Percentiles rank a stretch among this genome's conserved stretches.
Evolutionary conservation across 2,113 vertebrate genomes (phyloP).

Genomic region (Daubentonia madagascariensis): DNA sequence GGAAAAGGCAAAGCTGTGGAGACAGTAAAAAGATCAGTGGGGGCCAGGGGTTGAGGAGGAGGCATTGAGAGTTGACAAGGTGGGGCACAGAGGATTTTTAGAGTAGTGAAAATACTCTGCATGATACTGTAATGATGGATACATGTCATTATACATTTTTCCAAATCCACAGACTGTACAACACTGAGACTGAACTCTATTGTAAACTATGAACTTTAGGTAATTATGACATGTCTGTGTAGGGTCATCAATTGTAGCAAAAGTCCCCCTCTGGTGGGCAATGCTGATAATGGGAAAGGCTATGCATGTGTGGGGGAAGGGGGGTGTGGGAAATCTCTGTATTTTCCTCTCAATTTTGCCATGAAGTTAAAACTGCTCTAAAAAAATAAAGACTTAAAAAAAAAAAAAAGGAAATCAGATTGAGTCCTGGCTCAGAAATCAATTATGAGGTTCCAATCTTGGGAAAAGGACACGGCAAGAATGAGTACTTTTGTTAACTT

Average conservation of each 20-base stretch:
- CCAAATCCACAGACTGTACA: not conserved
- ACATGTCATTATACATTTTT: not conserved
- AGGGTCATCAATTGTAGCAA: not conserved
- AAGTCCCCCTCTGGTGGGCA: too few species aligned
- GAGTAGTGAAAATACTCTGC: not conserved
- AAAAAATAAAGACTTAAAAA: not conserved
- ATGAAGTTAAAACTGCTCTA: not conserved
- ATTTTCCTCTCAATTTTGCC: not conserved
- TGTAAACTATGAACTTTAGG: not conserved
- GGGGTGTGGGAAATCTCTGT: not conserved
- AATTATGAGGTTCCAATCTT: not conserved
- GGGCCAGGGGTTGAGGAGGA: not conserved
- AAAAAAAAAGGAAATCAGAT: not conserved
- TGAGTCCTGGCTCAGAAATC: not conserved
- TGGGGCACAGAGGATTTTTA: not conserved
- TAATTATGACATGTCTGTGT: not conserved
- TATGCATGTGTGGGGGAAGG: accelerated
- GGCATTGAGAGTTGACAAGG: too few species aligned
- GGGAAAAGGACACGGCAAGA: not conserved
- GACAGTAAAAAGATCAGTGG: not conserved
- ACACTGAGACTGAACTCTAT: not conserved
- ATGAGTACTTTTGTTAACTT: not conserved
- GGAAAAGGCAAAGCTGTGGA: not conserved
- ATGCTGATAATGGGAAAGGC: not conserved
- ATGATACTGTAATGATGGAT: too few species aligned